Conservation (phyloP, 2,888 invertebrate genomes). For the Cetonia aurata region DNA sequence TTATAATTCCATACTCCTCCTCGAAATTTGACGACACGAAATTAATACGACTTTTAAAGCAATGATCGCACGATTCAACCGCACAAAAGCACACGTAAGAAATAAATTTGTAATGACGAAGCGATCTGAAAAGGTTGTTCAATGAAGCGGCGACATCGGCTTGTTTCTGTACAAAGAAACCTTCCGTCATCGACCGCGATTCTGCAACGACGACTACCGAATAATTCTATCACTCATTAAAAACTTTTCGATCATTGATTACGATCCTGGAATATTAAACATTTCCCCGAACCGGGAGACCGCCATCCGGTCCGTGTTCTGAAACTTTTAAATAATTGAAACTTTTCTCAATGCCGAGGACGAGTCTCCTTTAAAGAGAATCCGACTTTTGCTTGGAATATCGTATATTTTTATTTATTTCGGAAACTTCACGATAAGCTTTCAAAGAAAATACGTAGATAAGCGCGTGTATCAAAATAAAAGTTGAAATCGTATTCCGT, state of each 20-base stretch:
- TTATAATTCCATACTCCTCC: too few relatives aligned
- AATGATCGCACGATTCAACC: too few relatives aligned
- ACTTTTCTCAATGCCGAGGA: slow-evolving; percentile 1
- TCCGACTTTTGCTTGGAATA: neutral
- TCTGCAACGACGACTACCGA: slow-evolving; percentile 1
- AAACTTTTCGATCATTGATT: slow-evolving; percentile 16
- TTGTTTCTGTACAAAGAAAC: neutral
- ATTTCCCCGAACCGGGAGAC: neutral
- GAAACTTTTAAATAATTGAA: slow-evolving; percentile 27
- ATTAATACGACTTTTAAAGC: too few relatives aligned
- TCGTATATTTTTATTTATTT: neutral
- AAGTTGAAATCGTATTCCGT: neutral
- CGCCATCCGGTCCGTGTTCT: neutral
- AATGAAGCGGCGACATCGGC: neutral
- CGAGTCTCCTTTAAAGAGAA: neutral
- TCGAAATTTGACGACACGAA: too few relatives aligned
- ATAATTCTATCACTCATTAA: slow-evolving; percentile 12
- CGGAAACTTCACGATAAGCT: neutral
- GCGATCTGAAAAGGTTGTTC: neutral
- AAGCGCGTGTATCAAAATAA: neutral
- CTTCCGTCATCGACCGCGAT: neutral
- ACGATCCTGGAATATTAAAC: slow-evolving; percentile 9
- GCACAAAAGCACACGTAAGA: neutral
- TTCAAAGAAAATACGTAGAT: neutral
- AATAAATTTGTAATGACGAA: too few relatives aligned